Conservation (phyloP, 2,888 invertebrate species). For the Sesia bembeciformis region DNA sequence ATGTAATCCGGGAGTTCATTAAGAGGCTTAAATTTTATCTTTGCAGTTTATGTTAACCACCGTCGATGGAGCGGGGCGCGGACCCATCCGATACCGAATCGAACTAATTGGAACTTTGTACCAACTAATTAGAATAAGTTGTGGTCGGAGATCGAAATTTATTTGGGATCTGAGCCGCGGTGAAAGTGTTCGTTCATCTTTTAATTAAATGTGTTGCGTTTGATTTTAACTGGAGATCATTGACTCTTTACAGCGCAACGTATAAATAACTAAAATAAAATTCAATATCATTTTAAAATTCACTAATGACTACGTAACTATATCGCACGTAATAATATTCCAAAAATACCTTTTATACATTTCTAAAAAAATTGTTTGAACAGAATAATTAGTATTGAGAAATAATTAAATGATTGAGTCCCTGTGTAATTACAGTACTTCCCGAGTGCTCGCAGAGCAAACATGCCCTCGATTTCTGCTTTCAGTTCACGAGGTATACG, state of each 20-base stretch:
- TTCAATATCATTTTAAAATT: too few relatives aligned
- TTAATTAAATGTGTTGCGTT: constrained; percentile 1
- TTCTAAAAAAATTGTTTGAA: too few relatives aligned
- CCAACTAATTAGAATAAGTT: constrained; percentile 56
- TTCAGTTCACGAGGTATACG: too few relatives aligned
- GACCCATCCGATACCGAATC: constrained; percentile 42
- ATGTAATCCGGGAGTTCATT: constrained; percentile 55
- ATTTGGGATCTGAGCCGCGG: constrained; percentile 27
- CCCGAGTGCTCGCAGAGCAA: too few relatives aligned
- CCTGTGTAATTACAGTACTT: too few relatives aligned
- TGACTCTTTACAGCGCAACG: neutral
- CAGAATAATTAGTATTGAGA: too few relatives aligned
- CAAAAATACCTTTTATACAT: too few relatives aligned
- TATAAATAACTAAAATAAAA: too few relatives aligned
- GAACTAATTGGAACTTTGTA: constrained; percentile 58
- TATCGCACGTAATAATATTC: too few relatives aligned
- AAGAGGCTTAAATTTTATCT: constrained; percentile 62
- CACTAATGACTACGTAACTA: too few relatives aligned
- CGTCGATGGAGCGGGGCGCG: constrained; percentile 20
- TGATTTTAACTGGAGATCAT: neutral
- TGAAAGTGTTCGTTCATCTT: constrained; percentile 24
- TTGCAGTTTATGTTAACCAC: constrained; percentile 57
- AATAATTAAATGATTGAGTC: too few relatives aligned
- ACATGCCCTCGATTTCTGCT: too few relatives aligned
- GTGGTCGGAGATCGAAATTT: constrained; percentile 22